A percentile compares a stretch with the other conserved stretches of the same genome.
Evolutionary conservation across 2,888 invertebrate species (phyloP).

Genomic region (Caenorhabditis wallacei): DNA sequence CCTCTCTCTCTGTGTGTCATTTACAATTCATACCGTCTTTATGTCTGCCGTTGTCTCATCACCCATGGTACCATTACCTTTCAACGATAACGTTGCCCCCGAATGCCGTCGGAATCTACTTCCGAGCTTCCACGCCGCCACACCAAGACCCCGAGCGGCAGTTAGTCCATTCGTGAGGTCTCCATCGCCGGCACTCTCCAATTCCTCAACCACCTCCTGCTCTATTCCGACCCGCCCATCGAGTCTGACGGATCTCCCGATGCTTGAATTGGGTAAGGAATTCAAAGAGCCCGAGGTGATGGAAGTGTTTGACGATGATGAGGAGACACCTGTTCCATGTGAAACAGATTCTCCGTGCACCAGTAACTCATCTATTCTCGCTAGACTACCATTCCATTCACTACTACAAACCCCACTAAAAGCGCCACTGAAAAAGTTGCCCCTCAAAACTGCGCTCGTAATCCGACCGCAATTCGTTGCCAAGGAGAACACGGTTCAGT

Average conservation of each 20-base stretch:
- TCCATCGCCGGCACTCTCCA: slow-evolving; percentile 24
- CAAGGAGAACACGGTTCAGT: slow-evolving; percentile 56
- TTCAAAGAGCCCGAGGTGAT: no score
- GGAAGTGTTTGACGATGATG: slow-evolving; percentile 9
- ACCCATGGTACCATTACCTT: slow-evolving; percentile 27
- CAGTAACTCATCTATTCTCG: slow-evolving; percentile 20
- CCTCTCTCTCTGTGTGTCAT: slow-evolving; percentile 25
- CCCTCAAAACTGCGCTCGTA: slow-evolving; percentile 65
- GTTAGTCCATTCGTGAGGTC: slow-evolving; percentile 44
- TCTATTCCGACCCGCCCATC: slow-evolving; percentile 42
- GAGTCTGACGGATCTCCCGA: slow-evolving; percentile 48
- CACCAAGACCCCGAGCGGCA: slow-evolving; percentile 27
- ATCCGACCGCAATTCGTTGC: slow-evolving; percentile 59
- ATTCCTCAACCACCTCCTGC: slow-evolving; percentile 3
- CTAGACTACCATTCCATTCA: slow-evolving; percentile 25
- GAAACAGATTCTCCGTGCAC: neutral
- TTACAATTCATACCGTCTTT: slow-evolving; percentile 14
- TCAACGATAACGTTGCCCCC: slow-evolving; percentile 51
- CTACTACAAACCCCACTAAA: slow-evolving; percentile 37
- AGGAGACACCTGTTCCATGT: slow-evolving; percentile 3
- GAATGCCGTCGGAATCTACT: slow-evolving; percentile 57
- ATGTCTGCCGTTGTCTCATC: slow-evolving; percentile 52
- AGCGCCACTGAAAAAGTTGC: slow-evolving; percentile 54
- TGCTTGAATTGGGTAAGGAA: neutral
- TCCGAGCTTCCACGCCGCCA: slow-evolving; percentile 12